Evolutionary conservation across 2,888 invertebrate species (phyloP).

Genomic region (Eudemis profundana): DNA sequence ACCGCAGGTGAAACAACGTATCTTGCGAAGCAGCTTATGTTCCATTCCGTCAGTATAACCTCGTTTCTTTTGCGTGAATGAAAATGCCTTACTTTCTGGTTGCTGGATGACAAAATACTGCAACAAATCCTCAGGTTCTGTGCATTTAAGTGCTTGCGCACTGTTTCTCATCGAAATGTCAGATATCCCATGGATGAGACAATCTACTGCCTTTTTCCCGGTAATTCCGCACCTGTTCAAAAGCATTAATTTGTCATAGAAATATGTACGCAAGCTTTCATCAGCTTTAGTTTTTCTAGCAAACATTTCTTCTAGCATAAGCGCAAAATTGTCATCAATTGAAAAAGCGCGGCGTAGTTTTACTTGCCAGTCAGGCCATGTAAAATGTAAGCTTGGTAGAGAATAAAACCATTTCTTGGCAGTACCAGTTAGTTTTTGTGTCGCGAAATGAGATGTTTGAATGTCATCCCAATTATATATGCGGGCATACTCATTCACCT

Average conservation of each 20-base stretch:
- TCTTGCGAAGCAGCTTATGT: background rate
- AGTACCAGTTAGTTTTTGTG: conserved; percentile 12
- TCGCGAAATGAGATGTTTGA: conserved; percentile 14
- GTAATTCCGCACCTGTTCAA: background rate
- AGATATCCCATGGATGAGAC: background rate
- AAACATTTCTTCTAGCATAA: background rate
- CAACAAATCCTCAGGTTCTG: background rate
- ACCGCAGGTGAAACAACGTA: conserved; percentile 1
- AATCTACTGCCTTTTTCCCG: background rate
- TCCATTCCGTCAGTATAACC: background rate
- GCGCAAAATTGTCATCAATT: background rate
- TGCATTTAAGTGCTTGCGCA: background rate
- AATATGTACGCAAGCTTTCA: background rate
- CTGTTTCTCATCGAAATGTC: conserved; percentile 1
- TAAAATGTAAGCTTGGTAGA: background rate
- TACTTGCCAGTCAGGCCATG: conserved; percentile 4
- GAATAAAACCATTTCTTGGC: too few species aligned
- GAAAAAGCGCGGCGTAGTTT: background rate
- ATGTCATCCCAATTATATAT: conserved; percentile 4
- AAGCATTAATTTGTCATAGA: too few species aligned
- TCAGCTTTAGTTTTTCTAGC: background rate
- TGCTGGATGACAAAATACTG: background rate
- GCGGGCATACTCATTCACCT: too few species aligned
- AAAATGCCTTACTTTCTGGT: background rate
- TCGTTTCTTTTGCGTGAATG: background rate